Conservation (phyloP, 2,888 invertebrate species). For the Himalopsyche anomala region DNA sequence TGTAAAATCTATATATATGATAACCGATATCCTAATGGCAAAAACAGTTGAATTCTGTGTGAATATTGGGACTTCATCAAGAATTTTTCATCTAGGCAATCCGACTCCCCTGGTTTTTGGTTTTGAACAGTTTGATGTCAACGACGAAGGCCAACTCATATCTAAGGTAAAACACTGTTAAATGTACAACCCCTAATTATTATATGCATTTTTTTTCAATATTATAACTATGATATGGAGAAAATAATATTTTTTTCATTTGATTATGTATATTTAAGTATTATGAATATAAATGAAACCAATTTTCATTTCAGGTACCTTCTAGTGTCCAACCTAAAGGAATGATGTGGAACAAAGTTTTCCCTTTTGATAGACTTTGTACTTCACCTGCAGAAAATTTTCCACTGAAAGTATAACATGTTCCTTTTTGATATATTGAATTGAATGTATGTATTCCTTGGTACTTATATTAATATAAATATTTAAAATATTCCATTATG, state of each 20-base stretch:
- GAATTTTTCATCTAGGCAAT: slow-evolving; percentile 76
- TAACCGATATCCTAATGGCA: slow-evolving; percentile 75
- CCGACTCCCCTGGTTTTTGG: slow-evolving; percentile 75
- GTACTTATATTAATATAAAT: neutral
- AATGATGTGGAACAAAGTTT: slow-evolving; percentile 73
- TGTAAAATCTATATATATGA: slow-evolving; percentile 76
- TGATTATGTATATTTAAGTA: neutral
- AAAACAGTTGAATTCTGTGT: slow-evolving; percentile 77
- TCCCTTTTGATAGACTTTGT: slow-evolving; percentile 72
- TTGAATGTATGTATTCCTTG: neutral
- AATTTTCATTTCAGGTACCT: slow-evolving; percentile 71
- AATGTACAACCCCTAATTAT: no score
- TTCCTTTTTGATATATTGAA: neutral
- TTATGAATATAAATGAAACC: neutral
- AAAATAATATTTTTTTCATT: no score
- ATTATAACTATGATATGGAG: no score
- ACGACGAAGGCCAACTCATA: slow-evolving; percentile 73
- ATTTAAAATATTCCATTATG: slow-evolving; percentile 44
- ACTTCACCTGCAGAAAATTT: slow-evolving; percentile 57
- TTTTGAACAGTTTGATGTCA: slow-evolving; percentile 73
- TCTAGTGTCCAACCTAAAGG: slow-evolving; percentile 73
- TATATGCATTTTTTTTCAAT: no score
- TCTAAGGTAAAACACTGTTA: slow-evolving; percentile 70
- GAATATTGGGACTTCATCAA: slow-evolving; percentile 73
- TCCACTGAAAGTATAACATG: slow-evolving; percentile 53